Conservation (phyloP, 2,888 invertebrate genomes). For the Parnassius smintheus region DNA sequence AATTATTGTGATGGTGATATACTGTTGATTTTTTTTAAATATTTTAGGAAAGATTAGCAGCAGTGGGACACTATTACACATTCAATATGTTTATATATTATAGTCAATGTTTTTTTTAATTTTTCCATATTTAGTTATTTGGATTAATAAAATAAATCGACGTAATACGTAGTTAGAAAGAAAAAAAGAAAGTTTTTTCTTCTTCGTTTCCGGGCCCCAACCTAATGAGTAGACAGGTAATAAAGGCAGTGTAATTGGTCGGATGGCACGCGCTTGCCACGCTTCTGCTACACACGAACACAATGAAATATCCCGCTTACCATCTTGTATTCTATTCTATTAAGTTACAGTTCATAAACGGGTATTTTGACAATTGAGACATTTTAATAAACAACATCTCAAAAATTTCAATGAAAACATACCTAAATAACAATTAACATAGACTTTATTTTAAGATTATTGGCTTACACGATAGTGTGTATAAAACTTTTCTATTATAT, state of each 20-base stretch:
- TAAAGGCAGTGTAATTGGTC: conserved; percentile 74
- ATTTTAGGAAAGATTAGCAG: too few species aligned
- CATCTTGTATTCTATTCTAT: conserved; percentile 4
- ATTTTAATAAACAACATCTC: conserved; percentile 2
- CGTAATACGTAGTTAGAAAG: too few species aligned
- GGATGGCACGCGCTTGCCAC: conserved; percentile 67
- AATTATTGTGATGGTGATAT: too few species aligned
- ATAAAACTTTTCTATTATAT: conserved; percentile 12
- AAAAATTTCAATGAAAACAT: neutral
- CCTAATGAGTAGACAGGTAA: conserved; percentile 71
- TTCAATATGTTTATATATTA: too few species aligned
- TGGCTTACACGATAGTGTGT: conserved; percentile 7
- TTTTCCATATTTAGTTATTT: too few species aligned
- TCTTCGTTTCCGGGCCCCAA: conserved; percentile 28
- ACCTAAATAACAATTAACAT: accelerated
- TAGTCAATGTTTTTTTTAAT: too few species aligned
- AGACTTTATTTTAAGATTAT: conserved; percentile 5
- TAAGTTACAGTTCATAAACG: neutral
- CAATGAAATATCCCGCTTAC: conserved; percentile 12
- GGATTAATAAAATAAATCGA: too few species aligned
- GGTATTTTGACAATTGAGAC: neutral
- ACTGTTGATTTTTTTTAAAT: too few species aligned
- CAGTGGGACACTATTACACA: too few species aligned
- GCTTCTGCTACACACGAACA: conserved; percentile 48
- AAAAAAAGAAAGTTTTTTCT: neutral